Conservation (phyloP, 2,888 invertebrate species). For the Fragum whitleyi region DNA sequence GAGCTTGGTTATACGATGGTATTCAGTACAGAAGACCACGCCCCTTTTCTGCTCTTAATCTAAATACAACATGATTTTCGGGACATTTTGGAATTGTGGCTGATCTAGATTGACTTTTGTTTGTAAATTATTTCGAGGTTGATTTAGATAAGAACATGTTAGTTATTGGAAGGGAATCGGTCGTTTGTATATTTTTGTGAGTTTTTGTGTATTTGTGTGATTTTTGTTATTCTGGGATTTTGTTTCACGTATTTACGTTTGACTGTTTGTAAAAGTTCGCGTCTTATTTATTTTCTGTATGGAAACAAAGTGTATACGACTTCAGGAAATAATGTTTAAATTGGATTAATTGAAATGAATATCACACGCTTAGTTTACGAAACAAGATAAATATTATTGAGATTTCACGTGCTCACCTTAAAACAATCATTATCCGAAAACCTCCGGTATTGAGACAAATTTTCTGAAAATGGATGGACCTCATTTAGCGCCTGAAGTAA, state of each 20-base stretch:
- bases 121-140: conserved; percentile 68
- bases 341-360: conserved; percentile 48
- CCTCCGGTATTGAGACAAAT: neutral
- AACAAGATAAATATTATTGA: conserved; percentile 17
- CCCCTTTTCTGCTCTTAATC: conserved; percentile 53
- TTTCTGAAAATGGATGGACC: conserved; percentile 54
- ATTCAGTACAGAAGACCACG: conserved; percentile 7
- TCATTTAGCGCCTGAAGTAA: conserved; percentile 60
- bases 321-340: conserved; percentile 8
- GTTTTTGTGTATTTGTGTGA: conserved; percentile 67
- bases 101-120: conserved; percentile 66
- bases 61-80: conserved; percentile 44
- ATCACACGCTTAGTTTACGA: conserved; percentile 4
- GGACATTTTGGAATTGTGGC: conserved; percentile 55
- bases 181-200: conserved; percentile 66
- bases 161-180: conserved; percentile 60
- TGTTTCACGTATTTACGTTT: conserved; percentile 62
- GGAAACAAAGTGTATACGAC: conserved; percentile 38
- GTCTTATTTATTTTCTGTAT: conserved; percentile 45
- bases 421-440: neutral
- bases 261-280: conserved; percentile 24
- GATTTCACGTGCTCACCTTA: conserved; percentile 1
- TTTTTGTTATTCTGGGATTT: conserved; percentile 49
- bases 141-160: conserved; percentile 67
- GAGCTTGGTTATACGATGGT: neutral